phyloP scores from a whole-genome alignment of 2,113 vertebrate species.

The Labeo rohita region DNA sequence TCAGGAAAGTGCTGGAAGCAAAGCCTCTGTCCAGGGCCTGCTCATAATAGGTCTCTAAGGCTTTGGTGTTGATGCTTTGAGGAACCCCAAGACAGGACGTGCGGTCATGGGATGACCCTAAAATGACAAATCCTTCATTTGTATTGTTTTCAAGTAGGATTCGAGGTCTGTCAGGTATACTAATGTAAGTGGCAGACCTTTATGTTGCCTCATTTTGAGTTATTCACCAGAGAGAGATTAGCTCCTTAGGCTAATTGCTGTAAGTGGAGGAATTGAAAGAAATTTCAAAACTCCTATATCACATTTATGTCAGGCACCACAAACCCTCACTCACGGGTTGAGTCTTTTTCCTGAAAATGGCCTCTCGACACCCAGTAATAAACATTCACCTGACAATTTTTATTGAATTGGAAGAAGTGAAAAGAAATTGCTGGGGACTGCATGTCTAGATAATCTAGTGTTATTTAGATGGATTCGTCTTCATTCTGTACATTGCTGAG shows the following conservation, averaged over 20 bases:
- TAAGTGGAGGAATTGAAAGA: not conserved
- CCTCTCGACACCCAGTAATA: not conserved
- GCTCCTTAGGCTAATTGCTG: not conserved
- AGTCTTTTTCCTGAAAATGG: not conserved
- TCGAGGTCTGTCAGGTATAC: not conserved
- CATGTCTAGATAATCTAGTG: not conserved
- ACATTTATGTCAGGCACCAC: not conserved
- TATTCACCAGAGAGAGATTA: not conserved
- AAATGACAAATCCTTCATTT: conserved; percentile 24
- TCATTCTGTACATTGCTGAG: not conserved
- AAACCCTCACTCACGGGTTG: not conserved
- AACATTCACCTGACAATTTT: conserved; percentile 1
- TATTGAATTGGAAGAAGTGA: not conserved
- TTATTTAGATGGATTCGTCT: not conserved
- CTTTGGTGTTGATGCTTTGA: conserved; percentile 38
- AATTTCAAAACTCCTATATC: not conserved
- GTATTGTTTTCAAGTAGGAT: not conserved
- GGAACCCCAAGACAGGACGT: conserved; percentile 9
- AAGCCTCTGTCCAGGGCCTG: conserved; percentile 16
- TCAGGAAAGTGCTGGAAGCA: conserved; percentile 50
- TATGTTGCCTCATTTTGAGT: not conserved
- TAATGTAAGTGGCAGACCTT: not conserved
- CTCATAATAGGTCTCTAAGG: conserved; percentile 47
- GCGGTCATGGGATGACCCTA: not conserved
- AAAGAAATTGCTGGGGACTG: not conserved